Conservation (phyloP, 2,797 vertebrate genomes). For the Falco biarmicus region DNA sequence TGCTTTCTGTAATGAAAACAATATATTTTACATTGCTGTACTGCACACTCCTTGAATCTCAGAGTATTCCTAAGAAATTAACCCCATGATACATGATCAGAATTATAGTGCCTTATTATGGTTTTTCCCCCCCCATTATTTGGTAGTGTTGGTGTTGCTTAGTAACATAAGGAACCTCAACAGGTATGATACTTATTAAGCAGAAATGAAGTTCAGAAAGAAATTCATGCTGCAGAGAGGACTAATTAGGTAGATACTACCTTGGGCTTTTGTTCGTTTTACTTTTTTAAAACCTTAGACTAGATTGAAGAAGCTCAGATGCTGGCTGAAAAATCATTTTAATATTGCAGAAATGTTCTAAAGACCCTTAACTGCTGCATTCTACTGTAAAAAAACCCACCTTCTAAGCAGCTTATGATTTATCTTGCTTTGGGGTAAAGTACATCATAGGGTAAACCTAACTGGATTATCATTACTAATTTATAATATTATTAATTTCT, state of each 20-base stretch:
- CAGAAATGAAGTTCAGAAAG: neutral
- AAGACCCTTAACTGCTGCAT: neutral
- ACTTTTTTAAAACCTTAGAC: neutral
- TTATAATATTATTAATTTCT: neutral
- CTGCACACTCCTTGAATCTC: neutral
- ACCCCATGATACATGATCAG: neutral
- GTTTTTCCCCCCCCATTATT: neutral
- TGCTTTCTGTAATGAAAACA: constrained; percentile 56
- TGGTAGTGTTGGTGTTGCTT: constrained; percentile 16
- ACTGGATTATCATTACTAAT: neutral
- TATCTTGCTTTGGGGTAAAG: neutral
- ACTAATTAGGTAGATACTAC: constrained; percentile 33
- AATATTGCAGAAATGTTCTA: constrained; percentile 13
- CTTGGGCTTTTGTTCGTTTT: constrained; percentile 8
- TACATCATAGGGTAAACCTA: neutral
- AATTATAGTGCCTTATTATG: neutral
- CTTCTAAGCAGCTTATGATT: neutral
- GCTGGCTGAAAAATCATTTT: constrained; percentile 26
- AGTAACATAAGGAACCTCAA: constrained; percentile 1
- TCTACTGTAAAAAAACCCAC: neutral
- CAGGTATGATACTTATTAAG: neutral
- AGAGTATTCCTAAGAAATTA: constrained; percentile 32
- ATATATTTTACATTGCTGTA: constrained; percentile 24
- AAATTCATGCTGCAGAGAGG: neutral
- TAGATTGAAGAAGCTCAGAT: neutral